Conservation (phyloP, 1,140 invertebrate species). For the Scaptomyza graminum region DNA sequence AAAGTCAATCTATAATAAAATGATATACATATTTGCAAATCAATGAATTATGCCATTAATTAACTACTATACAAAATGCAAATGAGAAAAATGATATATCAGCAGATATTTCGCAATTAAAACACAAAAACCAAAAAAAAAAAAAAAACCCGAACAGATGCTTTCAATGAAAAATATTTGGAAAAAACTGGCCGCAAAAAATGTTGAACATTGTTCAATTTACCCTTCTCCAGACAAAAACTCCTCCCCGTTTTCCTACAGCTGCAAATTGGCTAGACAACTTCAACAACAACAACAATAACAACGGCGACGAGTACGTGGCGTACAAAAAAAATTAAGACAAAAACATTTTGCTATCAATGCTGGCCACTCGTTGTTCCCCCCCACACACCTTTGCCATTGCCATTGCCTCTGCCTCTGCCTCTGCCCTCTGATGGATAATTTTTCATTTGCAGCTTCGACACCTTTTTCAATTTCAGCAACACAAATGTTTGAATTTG, state of each 20-base stretch:
- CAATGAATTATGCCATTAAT: conserved; percentile 45
- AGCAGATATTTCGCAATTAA: conserved; percentile 34
- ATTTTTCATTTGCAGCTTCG: conserved; percentile 77
- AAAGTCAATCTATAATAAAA: conserved; percentile 30
- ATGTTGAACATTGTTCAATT: conserved; percentile 24
- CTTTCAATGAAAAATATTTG: conserved; percentile 21
- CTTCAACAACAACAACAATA: conserved; percentile 32
- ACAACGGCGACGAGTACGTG: background rate
- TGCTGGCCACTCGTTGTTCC: conserved; percentile 53
- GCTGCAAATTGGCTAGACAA: conserved; percentile 59
- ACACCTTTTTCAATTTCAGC: conserved; percentile 81
- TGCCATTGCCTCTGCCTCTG: too few species aligned
- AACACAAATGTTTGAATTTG: conserved; percentile 82
- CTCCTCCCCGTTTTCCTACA: background rate
- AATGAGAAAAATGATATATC: conserved; percentile 12
- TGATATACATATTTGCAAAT: conserved; percentile 36
- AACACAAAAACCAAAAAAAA: background rate
- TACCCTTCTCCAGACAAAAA: background rate
- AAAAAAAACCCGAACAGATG: background rate
- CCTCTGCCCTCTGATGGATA: conserved; percentile 37
- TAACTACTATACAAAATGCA: conserved; percentile 24
- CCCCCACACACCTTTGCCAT: background rate
- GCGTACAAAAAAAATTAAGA: conserved; percentile 51
- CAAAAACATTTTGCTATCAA: conserved; percentile 72
- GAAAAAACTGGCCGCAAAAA: conserved; percentile 16